Percentiles rank a stretch among this genome's conserved stretches.
Conservation (phyloP, 2,797 vertebrate genomes). For the Eremophila alpestris region DNA sequence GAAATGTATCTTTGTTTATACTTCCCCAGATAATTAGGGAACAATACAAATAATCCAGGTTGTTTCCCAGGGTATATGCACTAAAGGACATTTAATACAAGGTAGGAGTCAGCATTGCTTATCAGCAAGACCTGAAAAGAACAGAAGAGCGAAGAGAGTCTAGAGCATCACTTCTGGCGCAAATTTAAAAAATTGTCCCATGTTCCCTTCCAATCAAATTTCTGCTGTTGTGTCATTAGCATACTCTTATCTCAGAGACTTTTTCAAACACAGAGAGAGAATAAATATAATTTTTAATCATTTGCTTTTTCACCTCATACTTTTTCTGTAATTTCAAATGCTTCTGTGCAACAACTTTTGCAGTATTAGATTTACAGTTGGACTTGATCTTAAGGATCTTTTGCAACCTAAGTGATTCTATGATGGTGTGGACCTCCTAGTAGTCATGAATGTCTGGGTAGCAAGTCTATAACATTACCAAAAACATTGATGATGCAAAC, state of each 20-base stretch:
- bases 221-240: not conserved
- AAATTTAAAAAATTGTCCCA: not conserved
- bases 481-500: not conserved
- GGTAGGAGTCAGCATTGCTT: not conserved
- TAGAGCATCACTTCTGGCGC: not conserved
- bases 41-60: not conserved
- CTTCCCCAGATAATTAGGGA: not conserved
- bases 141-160: not conserved
- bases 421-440: not conserved
- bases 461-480: fast-evolving
- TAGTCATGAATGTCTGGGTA: not conserved
- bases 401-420: not conserved
- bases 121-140: not conserved
- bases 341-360: not conserved
- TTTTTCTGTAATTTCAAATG: not conserved
- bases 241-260: not conserved
- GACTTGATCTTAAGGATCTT: not conserved
- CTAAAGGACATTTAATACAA: not conserved
- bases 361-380: not conserved
- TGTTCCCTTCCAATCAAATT: not conserved
- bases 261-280: not conserved
- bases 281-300: not conserved
- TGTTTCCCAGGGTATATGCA: not conserved
- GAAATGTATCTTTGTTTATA: not conserved
- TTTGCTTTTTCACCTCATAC: not conserved